These are phyloP conservation scores for Microtus pennsylvanicus DNA, from an alignment of 2,113 vertebrate genomes.

Conservation along the genomic window DNA sequence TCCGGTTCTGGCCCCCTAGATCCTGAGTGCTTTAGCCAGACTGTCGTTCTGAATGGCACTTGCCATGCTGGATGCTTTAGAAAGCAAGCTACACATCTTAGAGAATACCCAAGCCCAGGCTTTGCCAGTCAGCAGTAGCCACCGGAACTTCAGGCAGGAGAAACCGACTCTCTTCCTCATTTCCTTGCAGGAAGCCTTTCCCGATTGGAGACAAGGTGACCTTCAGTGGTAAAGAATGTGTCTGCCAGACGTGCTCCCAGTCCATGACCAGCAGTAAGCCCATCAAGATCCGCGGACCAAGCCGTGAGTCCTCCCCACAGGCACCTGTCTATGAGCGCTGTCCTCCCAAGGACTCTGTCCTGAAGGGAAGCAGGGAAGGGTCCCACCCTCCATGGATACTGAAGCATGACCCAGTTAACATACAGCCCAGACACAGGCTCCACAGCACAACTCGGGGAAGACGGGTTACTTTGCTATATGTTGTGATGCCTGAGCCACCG, in stretches of 20 bases:
- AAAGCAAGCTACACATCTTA: neutral
- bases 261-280: slow-evolving; percentile 94
- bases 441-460: neutral
- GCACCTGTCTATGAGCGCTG: neutral
- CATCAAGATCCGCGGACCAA: slow-evolving; percentile 98
- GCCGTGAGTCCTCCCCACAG: slow-evolving; percentile 90
- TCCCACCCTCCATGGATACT: slow-evolving; percentile 33
- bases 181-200: slow-evolving; percentile 93
- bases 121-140: neutral
- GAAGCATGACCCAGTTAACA: slow-evolving; percentile 61
- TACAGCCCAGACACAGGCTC: neutral
- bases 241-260: slow-evolving; percentile 97
- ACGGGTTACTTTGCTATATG: neutral
- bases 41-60: neutral
- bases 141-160: neutral
- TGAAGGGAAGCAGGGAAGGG: neutral
- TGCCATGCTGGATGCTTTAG: neutral
- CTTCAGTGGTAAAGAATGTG: slow-evolving; percentile 97
- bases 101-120: too few species aligned
- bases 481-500: neutral
- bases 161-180: slow-evolving; percentile 12
- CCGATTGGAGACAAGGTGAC: slow-evolving; percentile 99
- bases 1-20: neutral
- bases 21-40: neutral
- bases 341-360: neutral